Conservation (phyloP, 2,888 invertebrate species). For the Harpalus rufipes region DNA sequence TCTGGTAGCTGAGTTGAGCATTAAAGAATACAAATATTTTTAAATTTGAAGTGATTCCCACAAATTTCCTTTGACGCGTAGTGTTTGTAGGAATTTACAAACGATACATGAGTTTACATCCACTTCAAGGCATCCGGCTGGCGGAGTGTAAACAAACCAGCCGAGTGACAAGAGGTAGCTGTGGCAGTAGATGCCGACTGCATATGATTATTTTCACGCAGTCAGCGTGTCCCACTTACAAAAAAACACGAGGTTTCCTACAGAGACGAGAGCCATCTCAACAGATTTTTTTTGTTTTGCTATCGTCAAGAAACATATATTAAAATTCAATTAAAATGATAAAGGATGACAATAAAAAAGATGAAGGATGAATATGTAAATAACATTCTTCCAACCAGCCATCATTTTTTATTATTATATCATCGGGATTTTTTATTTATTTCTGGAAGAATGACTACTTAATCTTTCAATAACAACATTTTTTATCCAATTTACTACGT, state of each 20-base stretch:
- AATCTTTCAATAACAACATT: too few species aligned
- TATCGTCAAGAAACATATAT: neutral
- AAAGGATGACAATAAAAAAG: too few species aligned
- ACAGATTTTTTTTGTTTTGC: neutral
- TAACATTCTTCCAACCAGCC: too few species aligned
- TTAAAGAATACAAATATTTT: slow-evolving; percentile 61
- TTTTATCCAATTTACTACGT: too few species aligned
- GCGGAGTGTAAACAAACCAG: slow-evolving; percentile 55
- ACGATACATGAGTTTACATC: slow-evolving; percentile 62
- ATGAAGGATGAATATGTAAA: too few species aligned
- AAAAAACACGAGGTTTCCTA: neutral
- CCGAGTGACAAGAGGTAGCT: slow-evolving; percentile 56
- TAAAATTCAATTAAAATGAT: slow-evolving; percentile 3
- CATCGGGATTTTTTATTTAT: too few species aligned
- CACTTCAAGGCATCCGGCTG: slow-evolving; percentile 58
- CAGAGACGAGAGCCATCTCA: neutral
- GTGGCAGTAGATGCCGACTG: slow-evolving; percentile 9
- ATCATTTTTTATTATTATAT: too few species aligned
- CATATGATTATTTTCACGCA: slow-evolving; percentile 61
- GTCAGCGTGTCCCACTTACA: slow-evolving; percentile 13
- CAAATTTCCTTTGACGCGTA: slow-evolving; percentile 58
- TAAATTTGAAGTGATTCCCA: slow-evolving; percentile 56
- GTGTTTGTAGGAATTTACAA: slow-evolving; percentile 55
- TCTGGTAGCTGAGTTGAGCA: slow-evolving; percentile 16
- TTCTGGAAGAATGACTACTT: too few species aligned